Evolutionary conservation across 92 coral and sea anemone species (phyloP), one percentile per base, ranked within the genome.

Genomic region (Epizoanthus ramosus): DNA sequence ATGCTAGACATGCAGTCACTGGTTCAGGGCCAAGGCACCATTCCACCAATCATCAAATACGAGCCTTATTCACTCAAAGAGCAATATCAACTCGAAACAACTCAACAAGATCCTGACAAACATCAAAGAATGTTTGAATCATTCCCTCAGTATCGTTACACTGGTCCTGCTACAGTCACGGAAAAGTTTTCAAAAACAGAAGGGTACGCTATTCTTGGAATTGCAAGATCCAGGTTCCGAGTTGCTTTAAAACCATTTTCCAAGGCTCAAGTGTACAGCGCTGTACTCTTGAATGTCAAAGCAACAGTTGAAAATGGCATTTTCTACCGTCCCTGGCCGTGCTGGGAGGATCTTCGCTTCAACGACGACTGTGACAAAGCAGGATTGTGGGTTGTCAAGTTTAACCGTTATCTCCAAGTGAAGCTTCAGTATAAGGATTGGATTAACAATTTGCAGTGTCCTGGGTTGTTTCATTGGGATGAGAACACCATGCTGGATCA

Each of bases 261-360:
- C 5, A 87, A 71, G 69, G 53, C 87, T 57, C 90, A 87, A 45
- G 90, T 87, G 31, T 87, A 82, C 69, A 85, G 87, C 65, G 90
- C 83, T 18, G 43, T 87, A 24, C 67, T 87, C 24, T 57, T 87
- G 33, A 87, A 87, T 65, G 87, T 87, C 58, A 83, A 68, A 66
- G 80, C 83, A 21, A 87, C 90, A 0, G 90, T 83, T 9, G 74
- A 67, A 68, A 76, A 69, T 10, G 68, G 68, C 9, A 87, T 87
- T 14, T 87, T 68, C 19, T 87, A 87, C 53, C 90, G 90, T 3
- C 84, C 90, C 45, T 87, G 90, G 90, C 90, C 87, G 15, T 83
- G 79, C 83, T 87, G 90, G 90, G 90, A 87, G 47, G 90, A 87
- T 74, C 73, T 87, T 25, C 90, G 90, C 52, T 87, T 87, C 84